phyloP scores from a whole-genome alignment of 1,140 invertebrate genomes.

The Drosophila cardini region DNA sequence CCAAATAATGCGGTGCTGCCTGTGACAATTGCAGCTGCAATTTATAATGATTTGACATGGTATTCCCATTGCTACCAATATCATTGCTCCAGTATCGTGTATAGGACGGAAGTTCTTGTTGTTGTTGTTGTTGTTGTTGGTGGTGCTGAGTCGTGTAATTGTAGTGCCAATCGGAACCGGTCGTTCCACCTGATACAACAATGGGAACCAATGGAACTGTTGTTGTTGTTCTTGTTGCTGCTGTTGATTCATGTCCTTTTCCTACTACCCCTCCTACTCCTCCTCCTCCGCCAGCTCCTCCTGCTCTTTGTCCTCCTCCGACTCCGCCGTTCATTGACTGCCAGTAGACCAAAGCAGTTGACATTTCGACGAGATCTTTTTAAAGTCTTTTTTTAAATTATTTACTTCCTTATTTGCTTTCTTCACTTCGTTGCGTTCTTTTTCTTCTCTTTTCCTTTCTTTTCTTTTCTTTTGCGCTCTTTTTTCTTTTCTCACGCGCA shows the following conservation, averaged over 20 bases:
- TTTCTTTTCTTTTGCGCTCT: neutral
- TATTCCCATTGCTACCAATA: conserved; percentile 29
- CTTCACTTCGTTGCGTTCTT: no score
- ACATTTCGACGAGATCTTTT: conserved; percentile 23
- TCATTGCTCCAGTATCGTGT: neutral
- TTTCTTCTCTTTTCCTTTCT: neutral
- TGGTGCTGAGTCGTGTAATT: conserved; percentile 2
- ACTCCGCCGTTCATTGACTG: conserved; percentile 62
- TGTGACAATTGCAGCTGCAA: conserved; percentile 21
- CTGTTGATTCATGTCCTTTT: conserved; percentile 11
- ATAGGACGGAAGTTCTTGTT: no score
- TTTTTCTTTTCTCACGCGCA: neutral
- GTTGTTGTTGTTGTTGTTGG: no score
- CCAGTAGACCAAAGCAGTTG: conserved; percentile 64
- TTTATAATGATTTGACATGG: conserved; percentile 15
- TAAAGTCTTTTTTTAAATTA: neutral
- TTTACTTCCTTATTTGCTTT: conserved; percentile 35
- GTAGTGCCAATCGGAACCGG: conserved; percentile 15
- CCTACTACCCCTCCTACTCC: no score
- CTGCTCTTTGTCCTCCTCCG: neutral
- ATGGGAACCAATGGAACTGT: neutral
- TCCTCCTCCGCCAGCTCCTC: conserved; percentile 1
- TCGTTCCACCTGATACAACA: neutral
- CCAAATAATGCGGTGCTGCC: conserved; percentile 67
- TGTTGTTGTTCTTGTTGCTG: neutral